Base-by-base conservation (phyloP, 1,140 invertebrate genomes). In the Eurosta solidaginis region DNA sequence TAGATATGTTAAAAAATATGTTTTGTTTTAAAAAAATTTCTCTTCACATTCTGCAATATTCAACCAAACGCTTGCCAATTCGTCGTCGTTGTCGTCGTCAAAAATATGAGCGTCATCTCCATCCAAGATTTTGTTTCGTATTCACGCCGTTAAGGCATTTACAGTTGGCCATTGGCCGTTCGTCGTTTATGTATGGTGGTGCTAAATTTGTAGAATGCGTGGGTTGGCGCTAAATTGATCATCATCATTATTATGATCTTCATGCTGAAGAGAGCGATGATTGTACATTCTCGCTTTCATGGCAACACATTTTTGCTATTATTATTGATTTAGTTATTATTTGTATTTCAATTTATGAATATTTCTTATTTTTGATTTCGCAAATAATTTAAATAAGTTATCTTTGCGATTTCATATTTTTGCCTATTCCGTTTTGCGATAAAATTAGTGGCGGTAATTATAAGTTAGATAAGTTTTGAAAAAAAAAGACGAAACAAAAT, bases 201-300 rank as follows among this genome's bases (percentile, higher is more conserved):
- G 22, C 74, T 75, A 75, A 75, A 75, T 47, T 75, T 75, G 29
- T 75, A 40, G 25, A 45, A 75, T 75, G 74, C 74, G 74, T 75
- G 74, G 74, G 74, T 75, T 50, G 20, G 47, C n/a, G 22, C n/a
- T 75, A 42, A 36, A 40, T 40, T 50, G 74, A 75, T 75, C 74
- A 33, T 50, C n/a, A 50, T 25, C 74, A 47, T 36, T 40, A 47
- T 75, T 45, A 47, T 75, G 74, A 47, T 49, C 20, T 47, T 29
- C 1, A 0, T 10, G 25, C 12, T 47, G 74, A 4, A n/a, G 74
- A 47, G 17, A 14, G 47, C 47, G 44, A 33, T 75, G 1, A 42
- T 42, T 40, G 10, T 68, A 20, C 10, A n/a, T n/a, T n/a, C n/a
- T n/a, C n/a, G n/a, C n/a, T n/a, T 36, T 59, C 25, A 59, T 14